Conservation (phyloP, 2,888 invertebrate species). For the Diarsia brunnea region DNA sequence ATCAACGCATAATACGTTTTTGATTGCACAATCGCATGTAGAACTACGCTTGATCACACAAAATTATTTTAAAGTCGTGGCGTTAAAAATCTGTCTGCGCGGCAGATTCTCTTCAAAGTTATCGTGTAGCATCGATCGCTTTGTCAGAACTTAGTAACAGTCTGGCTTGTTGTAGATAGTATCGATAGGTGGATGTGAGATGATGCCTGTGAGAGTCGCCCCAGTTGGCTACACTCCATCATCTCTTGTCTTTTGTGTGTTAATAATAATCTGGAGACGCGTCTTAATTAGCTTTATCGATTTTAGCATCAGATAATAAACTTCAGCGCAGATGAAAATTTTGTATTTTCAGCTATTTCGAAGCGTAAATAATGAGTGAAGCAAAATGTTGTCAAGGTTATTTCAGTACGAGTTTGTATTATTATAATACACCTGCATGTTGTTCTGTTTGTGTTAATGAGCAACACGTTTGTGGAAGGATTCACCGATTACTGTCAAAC, state of each 20-base stretch:
- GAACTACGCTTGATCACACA: constrained; percentile 1
- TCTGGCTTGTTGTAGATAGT: constrained; percentile 49
- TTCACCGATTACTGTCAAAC: constrained; percentile 28
- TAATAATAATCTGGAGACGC: constrained; percentile 59
- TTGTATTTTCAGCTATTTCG: not conserved
- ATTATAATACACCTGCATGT: constrained; percentile 5
- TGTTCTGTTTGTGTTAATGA: constrained; percentile 29
- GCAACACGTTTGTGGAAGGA: constrained; percentile 4
- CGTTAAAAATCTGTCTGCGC: constrained; percentile 25
- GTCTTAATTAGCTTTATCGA: constrained; percentile 50
- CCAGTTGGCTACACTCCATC: constrained; percentile 79
- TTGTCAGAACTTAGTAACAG: constrained; percentile 40
- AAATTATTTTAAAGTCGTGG: constrained; percentile 18
- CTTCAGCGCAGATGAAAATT: constrained; percentile 11
- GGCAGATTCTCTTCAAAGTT: constrained; percentile 20
- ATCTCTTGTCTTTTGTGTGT: constrained; percentile 58
- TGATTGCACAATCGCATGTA: constrained; percentile 51
- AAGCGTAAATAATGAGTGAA: constrained; percentile 8
- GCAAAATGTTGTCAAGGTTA: constrained; percentile 19
- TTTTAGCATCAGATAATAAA: constrained; percentile 19
- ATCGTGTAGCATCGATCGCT: constrained; percentile 48
- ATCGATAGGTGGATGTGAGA: constrained; percentile 51
- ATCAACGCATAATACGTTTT: constrained; percentile 33
- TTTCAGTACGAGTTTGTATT: constrained; percentile 27
- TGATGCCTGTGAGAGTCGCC: constrained; percentile 65